Conservation (phyloP, 2,888 invertebrate genomes). For the Apantesis nais region DNA sequence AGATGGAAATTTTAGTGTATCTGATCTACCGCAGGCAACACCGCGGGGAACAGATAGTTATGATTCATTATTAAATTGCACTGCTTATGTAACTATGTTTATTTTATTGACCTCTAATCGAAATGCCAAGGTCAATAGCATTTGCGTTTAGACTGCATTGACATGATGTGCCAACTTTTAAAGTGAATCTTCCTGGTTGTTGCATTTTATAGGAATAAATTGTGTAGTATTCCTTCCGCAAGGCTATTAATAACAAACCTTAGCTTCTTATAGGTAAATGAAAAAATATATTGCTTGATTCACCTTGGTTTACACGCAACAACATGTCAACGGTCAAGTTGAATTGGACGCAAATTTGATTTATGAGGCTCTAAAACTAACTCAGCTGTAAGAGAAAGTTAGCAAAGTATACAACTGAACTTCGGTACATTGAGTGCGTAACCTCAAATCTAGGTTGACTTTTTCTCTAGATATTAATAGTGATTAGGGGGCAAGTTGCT, state of each 20-base stretch:
- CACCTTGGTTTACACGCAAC: neutral
- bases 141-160: neutral
- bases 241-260: neutral
- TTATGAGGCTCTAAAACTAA: neutral
- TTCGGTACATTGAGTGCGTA: conserved; percentile 2
- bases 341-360: neutral
- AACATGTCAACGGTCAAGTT: neutral
- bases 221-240: neutral
- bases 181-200: neutral
- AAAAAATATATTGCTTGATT: neutral
- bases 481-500: neutral
- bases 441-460: conserved; percentile 4
- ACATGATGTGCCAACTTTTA: neutral
- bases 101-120: conserved; percentile 1
- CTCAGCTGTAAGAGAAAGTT: neutral
- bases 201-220: neutral
- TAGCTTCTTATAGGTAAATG: neutral
- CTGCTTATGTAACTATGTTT: neutral
- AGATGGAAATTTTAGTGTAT: neutral
- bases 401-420: neutral
- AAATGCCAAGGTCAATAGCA: neutral
- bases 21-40: neutral
- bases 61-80: neutral
- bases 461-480: neutral
- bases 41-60: neutral